phyloP scores from a whole-genome alignment of 2,113 vertebrate species.

The Pimephales promelas region DNA sequence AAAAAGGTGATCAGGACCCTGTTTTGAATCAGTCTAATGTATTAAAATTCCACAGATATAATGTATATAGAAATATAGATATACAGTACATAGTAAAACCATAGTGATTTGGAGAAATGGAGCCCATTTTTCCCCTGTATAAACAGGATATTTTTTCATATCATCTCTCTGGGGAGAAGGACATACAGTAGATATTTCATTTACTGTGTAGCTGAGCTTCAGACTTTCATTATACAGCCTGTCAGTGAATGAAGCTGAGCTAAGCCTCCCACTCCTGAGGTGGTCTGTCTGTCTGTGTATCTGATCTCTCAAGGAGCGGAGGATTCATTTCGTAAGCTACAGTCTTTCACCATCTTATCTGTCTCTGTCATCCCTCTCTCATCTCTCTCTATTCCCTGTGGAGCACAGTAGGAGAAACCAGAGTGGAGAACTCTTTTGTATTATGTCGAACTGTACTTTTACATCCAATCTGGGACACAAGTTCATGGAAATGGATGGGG shows the following conservation, averaged over 20 bases:
- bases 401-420: conserved; percentile 23
- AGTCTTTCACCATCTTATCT: conserved; percentile 25
- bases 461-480: neutral
- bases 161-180: conserved; percentile 30
- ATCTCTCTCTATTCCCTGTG: neutral
- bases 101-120: neutral
- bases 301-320: conserved; percentile 39
- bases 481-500: neutral
- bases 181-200: conserved; percentile 35
- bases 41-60: neutral
- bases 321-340: conserved; percentile 44
- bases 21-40: neutral
- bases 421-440: conserved; percentile 11
- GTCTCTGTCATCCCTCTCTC: conserved; percentile 33
- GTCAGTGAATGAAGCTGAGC: conserved; percentile 37
- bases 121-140: neutral
- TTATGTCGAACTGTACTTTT: conserved; percentile 6
- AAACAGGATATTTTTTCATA: conserved; percentile 5
- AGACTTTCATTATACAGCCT: conserved; percentile 25
- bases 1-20: neutral
- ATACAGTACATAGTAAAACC: neutral
- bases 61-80: too few relatives aligned
- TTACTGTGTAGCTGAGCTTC: conserved; percentile 18
- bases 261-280: conserved; percentile 35
- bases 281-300: conserved; percentile 32